These are phyloP conservation scores for Rafetus swinhoei DNA, from an alignment of 2,113 vertebrate species.

Conservation along the genomic window DNA sequence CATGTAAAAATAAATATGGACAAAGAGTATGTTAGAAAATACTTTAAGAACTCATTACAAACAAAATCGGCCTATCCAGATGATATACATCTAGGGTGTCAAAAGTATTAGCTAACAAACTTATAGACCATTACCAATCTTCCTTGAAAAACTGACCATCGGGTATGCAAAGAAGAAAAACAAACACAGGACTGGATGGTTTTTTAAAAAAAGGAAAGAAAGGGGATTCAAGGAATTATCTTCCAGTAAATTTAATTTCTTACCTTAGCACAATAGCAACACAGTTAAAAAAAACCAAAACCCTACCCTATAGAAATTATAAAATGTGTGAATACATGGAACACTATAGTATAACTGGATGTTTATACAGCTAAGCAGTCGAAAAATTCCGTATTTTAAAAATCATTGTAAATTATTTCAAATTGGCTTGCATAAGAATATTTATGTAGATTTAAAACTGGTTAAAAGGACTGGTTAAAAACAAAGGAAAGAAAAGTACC, in stretches of 20 bases:
- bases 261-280: background rate
- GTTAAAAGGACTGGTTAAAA: background rate
- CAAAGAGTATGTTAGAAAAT: background rate
- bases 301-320: background rate
- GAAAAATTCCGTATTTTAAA: background rate
- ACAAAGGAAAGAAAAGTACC: background rate
- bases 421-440: background rate
- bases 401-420: background rate
- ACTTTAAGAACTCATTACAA: background rate
- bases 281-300: background rate
- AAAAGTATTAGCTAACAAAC: background rate
- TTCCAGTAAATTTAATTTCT: background rate
- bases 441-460: background rate
- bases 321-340: conserved; percentile 8
- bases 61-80: background rate
- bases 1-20: background rate
- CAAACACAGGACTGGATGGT: background rate
- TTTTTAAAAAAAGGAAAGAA: background rate
- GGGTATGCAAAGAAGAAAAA: background rate
- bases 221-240: background rate
- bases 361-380: background rate
- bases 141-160: background rate
- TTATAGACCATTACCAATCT: background rate
- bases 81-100: background rate
- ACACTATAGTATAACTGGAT: background rate